phyloP scores from a whole-genome alignment of 2,113 vertebrate species.

The Gallinago undulata region DNA sequence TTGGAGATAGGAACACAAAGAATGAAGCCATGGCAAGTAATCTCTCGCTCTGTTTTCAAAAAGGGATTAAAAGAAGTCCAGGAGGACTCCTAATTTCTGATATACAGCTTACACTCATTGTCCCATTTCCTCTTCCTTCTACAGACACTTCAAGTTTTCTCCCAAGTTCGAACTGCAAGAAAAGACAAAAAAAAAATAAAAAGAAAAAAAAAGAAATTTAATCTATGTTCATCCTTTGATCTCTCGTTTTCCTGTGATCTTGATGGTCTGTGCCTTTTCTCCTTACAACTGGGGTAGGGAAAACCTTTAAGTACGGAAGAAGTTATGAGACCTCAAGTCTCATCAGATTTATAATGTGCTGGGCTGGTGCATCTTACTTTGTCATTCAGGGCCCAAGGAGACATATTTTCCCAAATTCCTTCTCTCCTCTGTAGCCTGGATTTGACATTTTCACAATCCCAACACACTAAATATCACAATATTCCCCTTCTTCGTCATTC shows the following conservation, averaged over 20 bases:
- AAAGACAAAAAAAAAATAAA: not conserved
- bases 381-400: not conserved
- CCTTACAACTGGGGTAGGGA: not conserved
- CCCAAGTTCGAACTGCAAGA: conserved; percentile 72
- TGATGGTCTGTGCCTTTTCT: not conserved
- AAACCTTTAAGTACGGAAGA: not conserved
- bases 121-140: conserved; percentile 70
- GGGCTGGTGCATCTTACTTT: not conserved
- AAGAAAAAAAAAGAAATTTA: not conserved
- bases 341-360: not conserved
- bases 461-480: not conserved
- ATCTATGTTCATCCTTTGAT: not conserved
- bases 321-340: not conserved
- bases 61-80: not conserved
- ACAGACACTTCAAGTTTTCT: conserved; percentile 58
- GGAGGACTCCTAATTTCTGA: not conserved
- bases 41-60: not conserved
- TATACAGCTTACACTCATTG: conserved; percentile 74
- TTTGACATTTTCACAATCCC: not conserved
- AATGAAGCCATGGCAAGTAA: not conserved
- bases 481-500: not conserved
- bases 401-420: not conserved
- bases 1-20: not conserved
- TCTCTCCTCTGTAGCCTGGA: not conserved
- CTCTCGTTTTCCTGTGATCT: not conserved